Conservation (phyloP, 2,113 vertebrate species). For the Lontra canadensis region DNA sequence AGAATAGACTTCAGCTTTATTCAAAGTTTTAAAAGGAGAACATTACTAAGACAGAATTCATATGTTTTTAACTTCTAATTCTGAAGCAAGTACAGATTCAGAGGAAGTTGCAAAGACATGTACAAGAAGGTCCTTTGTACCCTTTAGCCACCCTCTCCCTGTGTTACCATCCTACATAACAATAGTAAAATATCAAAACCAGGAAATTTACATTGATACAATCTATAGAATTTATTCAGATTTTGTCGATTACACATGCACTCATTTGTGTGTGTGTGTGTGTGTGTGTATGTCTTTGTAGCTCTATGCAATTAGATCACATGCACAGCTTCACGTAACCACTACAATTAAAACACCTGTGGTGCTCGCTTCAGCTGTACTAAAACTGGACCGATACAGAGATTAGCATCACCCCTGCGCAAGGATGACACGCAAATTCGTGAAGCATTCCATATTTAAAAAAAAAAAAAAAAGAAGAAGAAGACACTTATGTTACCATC, state of each 20-base stretch:
- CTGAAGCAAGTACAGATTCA: background rate
- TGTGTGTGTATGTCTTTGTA: background rate
- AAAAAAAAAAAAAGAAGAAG: too few species aligned
- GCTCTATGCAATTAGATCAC: background rate
- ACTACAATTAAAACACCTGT: background rate
- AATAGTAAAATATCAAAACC: background rate
- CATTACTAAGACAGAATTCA: background rate
- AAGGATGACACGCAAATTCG: too few species aligned
- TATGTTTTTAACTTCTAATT: background rate
- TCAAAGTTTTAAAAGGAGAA: background rate
- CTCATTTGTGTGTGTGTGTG: background rate
- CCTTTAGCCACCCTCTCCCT: background rate
- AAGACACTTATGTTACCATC: background rate
- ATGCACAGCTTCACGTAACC: background rate
- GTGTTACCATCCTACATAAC: background rate
- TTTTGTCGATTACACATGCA: background rate
- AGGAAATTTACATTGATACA: background rate
- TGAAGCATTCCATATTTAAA: too few species aligned
- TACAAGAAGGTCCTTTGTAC: background rate
- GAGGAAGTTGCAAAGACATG: constrained; percentile 11
- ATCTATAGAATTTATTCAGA: background rate
- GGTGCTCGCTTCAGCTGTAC: too few species aligned
- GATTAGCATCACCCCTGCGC: too few species aligned
- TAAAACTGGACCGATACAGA: too few species aligned
- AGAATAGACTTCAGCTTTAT: background rate